These are phyloP conservation scores for Microcebus jonahi DNA, from an alignment of 2,113 vertebrate species.

Conservation along the genomic window DNA sequence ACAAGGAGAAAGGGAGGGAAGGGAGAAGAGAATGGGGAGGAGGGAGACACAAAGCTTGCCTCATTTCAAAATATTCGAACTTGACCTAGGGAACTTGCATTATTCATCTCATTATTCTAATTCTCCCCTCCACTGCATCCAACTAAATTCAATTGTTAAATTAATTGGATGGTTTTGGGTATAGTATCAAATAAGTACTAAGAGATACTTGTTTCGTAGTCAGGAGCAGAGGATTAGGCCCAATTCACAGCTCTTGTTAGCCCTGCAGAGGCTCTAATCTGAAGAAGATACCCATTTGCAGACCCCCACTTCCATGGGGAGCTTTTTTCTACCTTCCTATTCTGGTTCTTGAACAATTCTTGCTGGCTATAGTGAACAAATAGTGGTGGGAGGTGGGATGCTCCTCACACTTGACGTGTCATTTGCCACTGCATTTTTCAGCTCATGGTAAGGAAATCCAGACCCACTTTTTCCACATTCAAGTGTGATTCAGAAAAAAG, in stretches of 20 bases:
- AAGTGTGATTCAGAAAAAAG: background rate
- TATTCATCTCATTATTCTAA: constrained; percentile 33
- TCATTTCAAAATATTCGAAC: background rate
- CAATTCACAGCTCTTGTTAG: background rate
- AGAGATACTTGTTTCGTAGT: background rate
- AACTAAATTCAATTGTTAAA: constrained; percentile 26
- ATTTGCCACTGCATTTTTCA: background rate
- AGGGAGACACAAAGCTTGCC: background rate
- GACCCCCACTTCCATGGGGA: background rate
- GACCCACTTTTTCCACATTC: background rate
- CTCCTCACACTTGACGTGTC: constrained; percentile 6
- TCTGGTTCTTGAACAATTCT: constrained; percentile 22
- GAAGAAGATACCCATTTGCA: background rate
- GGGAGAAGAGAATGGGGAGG: background rate
- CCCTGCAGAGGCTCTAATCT: constrained; percentile 17
- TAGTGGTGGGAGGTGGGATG: background rate
- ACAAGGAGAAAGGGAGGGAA: background rate
- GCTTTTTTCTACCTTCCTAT: background rate
- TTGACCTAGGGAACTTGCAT: background rate
- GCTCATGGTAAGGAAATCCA: background rate
- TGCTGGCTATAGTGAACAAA: background rate
- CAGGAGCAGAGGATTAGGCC: background rate
- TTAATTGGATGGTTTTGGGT: background rate
- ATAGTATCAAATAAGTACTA: background rate
- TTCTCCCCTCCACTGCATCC: no score